These are phyloP conservation scores for Eupsilia transversa DNA, from an alignment of 2,888 invertebrate genomes.

Conservation along the genomic window DNA sequence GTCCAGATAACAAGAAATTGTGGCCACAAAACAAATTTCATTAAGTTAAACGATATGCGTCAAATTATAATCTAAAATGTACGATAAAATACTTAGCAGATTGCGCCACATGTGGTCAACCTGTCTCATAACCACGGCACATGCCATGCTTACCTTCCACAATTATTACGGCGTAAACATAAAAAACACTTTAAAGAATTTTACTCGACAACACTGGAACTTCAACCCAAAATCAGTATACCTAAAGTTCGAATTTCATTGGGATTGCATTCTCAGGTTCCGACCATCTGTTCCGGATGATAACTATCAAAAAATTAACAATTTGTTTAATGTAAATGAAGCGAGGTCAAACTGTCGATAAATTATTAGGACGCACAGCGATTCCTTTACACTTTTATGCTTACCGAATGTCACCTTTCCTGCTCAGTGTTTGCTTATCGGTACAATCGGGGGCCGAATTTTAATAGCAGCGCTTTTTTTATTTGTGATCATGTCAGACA, in stretches of 20 bases:
- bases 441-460: slow-evolving; percentile 81
- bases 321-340: slow-evolving; percentile 91
- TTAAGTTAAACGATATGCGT: slow-evolving; percentile 81
- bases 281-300: slow-evolving; percentile 89
- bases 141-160: slow-evolving; percentile 88
- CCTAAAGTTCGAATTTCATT: slow-evolving; percentile 65
- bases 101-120: slow-evolving; percentile 90
- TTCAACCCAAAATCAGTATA: slow-evolving; percentile 34
- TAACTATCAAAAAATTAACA: slow-evolving; percentile 90
- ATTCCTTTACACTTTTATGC: slow-evolving; percentile 84
- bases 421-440: slow-evolving; percentile 84
- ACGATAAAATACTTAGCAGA: slow-evolving; percentile 86
- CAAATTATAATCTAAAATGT: slow-evolving; percentile 85
- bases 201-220: slow-evolving; percentile 39
- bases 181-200: slow-evolving; percentile 81
- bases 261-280: slow-evolving; percentile 64
- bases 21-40: slow-evolving; percentile 79
- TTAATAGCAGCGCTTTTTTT: slow-evolving; percentile 75
- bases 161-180: slow-evolving; percentile 83
- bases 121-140: slow-evolving; percentile 89
- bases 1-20: slow-evolving; percentile 57
- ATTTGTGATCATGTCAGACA: slow-evolving; percentile 76
- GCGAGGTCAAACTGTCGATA: slow-evolving; percentile 87
- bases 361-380: slow-evolving; percentile 87
- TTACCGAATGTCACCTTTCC: slow-evolving; percentile 89